Evolutionary conservation across 2,113 vertebrate species (phyloP), one percentile per base, ranked within the genome.

Genomic region (Osmerus eperlanus): DNA sequence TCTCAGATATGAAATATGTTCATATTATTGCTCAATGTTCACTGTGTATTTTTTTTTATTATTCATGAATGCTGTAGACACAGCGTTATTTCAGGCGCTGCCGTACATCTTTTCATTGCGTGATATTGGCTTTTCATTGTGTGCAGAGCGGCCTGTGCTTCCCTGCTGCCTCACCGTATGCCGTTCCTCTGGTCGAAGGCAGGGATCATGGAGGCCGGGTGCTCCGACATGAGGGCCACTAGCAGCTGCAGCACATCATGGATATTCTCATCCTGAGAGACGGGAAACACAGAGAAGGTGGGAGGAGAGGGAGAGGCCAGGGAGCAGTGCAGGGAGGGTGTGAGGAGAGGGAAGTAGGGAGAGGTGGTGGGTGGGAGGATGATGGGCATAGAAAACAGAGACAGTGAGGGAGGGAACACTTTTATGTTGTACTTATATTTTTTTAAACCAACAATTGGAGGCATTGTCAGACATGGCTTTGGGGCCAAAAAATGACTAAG

Each of bases 141-240:
- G 54, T 78, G 56, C 56, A 73, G 71, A 25, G 3, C 53, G 18
- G 2, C 72, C 65, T 63, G 65, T 19, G 23, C 65, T 68, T 55
- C n/a, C 64, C 63, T 73, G 60, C 78, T 16, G 3, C 78, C 90
- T 94, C 92, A 99, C 97, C 96, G 92, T 93, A 99, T 98, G 87
- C 97, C 97, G 75, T 97, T 97, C 78, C 95, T 95, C 90, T 98
- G 96, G 91, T 99, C 97, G 88, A 99, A 99, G 71, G 96, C 96
- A 71, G 97, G 96, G 82, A 98, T 97, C 97, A 99, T 96, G 70
- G 97, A 99, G 65, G 95, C 94, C 65, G 97, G 97, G 72, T 98
- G 96, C 85, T 99, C 97, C 11, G 96, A 98, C 96, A 99, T 98
- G 75, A 99, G 91, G 78, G 96, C 96, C 76, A 98, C 97, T n/a